phyloP scores from a whole-genome alignment of 2,797 vertebrate genomes.

The Sciurus carolinensis region DNA sequence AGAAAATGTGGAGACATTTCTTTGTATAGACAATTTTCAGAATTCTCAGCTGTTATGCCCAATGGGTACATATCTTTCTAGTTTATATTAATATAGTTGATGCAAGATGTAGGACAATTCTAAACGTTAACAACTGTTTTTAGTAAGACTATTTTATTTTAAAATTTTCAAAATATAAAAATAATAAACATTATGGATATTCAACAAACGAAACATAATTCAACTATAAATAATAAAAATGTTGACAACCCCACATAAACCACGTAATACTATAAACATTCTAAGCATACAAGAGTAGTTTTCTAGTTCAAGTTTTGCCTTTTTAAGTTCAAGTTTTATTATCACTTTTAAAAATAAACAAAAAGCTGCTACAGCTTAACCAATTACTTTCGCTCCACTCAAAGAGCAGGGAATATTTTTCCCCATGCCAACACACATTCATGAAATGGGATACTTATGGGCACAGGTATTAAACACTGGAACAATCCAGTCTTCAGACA shows the following conservation, averaged over 20 bases:
- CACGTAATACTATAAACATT: conserved; percentile 83
- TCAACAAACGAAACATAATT: conserved; percentile 86
- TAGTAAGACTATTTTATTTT: conserved; percentile 86
- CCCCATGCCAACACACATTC: conserved; percentile 83
- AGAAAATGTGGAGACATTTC: background rate
- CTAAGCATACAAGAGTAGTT: conserved; percentile 84
- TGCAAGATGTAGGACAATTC: conserved; percentile 75
- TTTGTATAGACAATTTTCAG: conserved; percentile 38
- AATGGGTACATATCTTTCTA: conserved; percentile 13
- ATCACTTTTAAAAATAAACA: conserved; percentile 80
- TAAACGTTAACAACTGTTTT: conserved; percentile 84
- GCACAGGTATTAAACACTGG: conserved; percentile 82
- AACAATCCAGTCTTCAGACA: conserved; percentile 79
- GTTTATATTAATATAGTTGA: conserved; percentile 51
- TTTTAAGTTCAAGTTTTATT: conserved; percentile 85
- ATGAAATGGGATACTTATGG: conserved; percentile 83
- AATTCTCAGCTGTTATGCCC: conserved; percentile 56
- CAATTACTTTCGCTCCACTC: conserved; percentile 82
- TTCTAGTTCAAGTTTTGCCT: conserved; percentile 86
- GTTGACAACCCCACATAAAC: conserved; percentile 83
- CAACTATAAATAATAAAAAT: conserved; percentile 87
- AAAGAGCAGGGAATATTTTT: conserved; percentile 82
- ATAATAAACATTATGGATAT: conserved; percentile 86
- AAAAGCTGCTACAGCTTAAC: conserved; percentile 87
- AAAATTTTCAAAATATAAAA: conserved; percentile 85